A percentile compares a stretch with the other conserved stretches of the same genome.
Conservation (phyloP, 2,888 invertebrate species). For the Cosmia pyralina region DNA sequence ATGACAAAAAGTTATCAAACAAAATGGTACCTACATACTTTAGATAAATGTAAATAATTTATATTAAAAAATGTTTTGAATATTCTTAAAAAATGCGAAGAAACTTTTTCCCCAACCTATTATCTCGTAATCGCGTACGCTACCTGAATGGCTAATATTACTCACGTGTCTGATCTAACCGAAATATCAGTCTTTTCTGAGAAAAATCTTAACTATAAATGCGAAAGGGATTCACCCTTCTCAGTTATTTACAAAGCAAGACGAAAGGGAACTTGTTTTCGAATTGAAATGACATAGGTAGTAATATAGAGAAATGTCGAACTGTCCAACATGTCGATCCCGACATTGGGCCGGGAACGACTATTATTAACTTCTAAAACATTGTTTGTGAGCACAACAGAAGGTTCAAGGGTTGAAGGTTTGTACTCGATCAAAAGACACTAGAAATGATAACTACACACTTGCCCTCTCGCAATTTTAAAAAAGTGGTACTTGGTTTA, state of each 20-base stretch:
- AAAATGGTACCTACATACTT: no score
- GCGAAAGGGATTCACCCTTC: conserved; percentile 13
- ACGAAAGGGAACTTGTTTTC: conserved; percentile 39
- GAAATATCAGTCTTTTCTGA: background rate
- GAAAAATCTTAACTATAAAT: conserved; percentile 14
- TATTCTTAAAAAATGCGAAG: no score
- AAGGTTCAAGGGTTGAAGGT: background rate
- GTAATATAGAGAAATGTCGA: conserved; percentile 40
- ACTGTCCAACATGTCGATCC: conserved; percentile 33
- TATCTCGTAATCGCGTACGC: no score
- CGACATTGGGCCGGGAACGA: conserved; percentile 4
- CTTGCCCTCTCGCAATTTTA: background rate
- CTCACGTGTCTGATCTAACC: conserved; percentile 25
- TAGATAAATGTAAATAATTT: no score
- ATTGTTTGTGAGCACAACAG: conserved; percentile 1
- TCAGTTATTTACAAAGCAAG: conserved; percentile 35
- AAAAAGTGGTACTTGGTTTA: background rate
- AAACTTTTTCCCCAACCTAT: no score
- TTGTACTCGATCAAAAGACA: background rate
- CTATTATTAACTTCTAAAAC: conserved; percentile 20
- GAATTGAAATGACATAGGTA: conserved; percentile 33
- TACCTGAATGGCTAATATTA: conserved; percentile 7
- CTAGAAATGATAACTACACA: background rate
- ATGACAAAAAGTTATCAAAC: no score
- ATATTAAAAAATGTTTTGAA: no score